Evolutionary conservation across 2,888 invertebrate genomes (phyloP), one percentile per base, ranked within the genome.

Genomic region (Orchestes rusci): DNA sequence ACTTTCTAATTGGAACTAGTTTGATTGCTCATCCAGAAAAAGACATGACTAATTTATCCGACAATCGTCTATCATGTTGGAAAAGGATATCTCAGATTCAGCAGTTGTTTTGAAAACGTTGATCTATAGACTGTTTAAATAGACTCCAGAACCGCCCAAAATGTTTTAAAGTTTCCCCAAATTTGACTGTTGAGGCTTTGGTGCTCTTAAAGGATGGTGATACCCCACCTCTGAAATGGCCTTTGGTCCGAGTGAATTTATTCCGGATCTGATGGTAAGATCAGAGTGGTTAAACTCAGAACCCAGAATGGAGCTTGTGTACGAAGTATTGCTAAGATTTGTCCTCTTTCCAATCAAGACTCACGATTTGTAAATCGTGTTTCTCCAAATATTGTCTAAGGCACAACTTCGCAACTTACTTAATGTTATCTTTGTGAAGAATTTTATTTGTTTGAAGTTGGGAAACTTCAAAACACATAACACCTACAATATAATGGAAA

Each of bases 51-150:
- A 12, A 36, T 1, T 19, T 34, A 10, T 29, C 16, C n/a, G 16
- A 30, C 19, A 48, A 44, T 35, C 27, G 39, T 33, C 36, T 47
- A 16, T 39, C 33, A 7, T 18, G 33, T 16, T 48, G 28, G 30
- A 16, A 42, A 18, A 29, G 33, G 16, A 12, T 13, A 32, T 10
- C 19, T 10, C 30, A 45, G 7, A 31, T 45, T 5, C 40, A 45
- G 32, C 35, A 45, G 29, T 12, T 8, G 2, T 45, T 45, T 20
- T 45, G 45, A 40, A 33, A 32, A n/a, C 16, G 12, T n/a, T n/a
- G n/a, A n/a, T n/a, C n/a, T n/a, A n/a, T n/a, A 2, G 45, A 45
- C 5, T 45, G 41, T 33, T 19, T 43, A n/a, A 47, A 43, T 32
- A 19, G 28, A 3, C 18, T 47, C 2, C 43, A 47, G 33, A 43